A percentile compares a stretch with the other conserved stretches of the same genome.
phyloP scores from a whole-genome alignment of 1,140 invertebrate species.

The Arion vulgaris region DNA sequence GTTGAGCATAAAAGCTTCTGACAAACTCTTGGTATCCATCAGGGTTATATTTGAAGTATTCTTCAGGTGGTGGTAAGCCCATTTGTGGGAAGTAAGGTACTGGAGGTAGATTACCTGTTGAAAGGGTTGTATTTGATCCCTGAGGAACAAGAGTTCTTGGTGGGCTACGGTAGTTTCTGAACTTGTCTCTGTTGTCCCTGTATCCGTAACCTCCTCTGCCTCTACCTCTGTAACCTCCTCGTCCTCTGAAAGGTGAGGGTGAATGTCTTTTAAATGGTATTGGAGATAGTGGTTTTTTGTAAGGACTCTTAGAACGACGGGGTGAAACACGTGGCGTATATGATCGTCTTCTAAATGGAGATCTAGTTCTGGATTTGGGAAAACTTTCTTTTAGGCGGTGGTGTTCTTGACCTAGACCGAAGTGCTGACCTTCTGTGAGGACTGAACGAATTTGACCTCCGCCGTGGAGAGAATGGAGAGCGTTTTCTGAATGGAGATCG shows the following conservation, averaged over 20 bases:
- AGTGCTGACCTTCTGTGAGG: constrained; percentile 5
- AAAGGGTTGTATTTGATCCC: not conserved
- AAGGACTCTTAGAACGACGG: constrained; percentile 14
- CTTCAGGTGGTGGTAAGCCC: constrained; percentile 34
- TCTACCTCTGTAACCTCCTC: constrained; percentile 31
- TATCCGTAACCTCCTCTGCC: constrained; percentile 21
- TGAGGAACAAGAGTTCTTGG: not conserved
- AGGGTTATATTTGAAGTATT: constrained; percentile 32
- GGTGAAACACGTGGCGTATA: constrained; percentile 2
- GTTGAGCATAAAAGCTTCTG: constrained; percentile 24
- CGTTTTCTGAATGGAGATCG: constrained; percentile 12
- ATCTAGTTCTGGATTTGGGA: constrained; percentile 7
- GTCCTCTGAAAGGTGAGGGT: constrained; percentile 9
- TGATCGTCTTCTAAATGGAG: not conserved
- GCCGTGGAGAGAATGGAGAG: not conserved
- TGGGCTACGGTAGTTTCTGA: constrained; percentile 4
- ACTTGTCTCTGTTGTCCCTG: not conserved
- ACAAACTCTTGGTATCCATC: constrained; percentile 36
- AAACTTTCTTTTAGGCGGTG: not conserved
- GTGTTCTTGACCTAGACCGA: constrained; percentile 14
- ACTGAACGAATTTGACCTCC: not conserved
- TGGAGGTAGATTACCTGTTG: constrained; percentile 22
- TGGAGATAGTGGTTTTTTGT: constrained; percentile 26
- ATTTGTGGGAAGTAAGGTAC: constrained; percentile 34
- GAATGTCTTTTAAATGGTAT: not conserved